Percentiles rank a stretch among this genome's conserved stretches.
These are phyloP conservation scores for Clarias macrocephalus DNA, from an alignment of 2,113 vertebrate species.

Conservation along the genomic window DNA sequence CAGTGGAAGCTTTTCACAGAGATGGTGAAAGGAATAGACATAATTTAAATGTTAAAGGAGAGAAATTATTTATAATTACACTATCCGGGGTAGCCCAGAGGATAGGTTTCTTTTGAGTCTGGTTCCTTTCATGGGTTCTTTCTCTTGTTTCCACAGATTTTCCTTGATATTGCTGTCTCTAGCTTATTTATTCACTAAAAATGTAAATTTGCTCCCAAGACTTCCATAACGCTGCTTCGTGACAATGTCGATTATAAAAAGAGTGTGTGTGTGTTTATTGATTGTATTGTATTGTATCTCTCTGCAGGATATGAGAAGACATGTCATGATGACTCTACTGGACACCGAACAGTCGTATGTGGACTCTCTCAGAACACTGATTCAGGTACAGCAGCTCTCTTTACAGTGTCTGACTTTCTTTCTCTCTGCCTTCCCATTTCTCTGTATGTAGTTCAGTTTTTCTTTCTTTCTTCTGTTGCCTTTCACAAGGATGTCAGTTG, in stretches of 20 bases:
- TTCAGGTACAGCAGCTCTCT: slow-evolving; percentile 81
- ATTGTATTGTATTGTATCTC: slow-evolving; percentile 33
- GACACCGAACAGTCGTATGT: slow-evolving; percentile 98
- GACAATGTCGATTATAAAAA: not conserved
- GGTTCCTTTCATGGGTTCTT: not conserved
- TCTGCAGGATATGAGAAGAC: slow-evolving; percentile 94
- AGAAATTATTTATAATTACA: not conserved
- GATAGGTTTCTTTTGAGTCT: not conserved
- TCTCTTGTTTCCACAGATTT: not conserved
- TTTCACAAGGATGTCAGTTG: not conserved
- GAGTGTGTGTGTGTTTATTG: not conserved
- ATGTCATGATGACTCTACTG: slow-evolving; percentile 96
- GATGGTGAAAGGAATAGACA: too few species aligned
- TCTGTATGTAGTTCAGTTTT: not conserved
- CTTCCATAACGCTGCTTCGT: not conserved
- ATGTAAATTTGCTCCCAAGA: not conserved
- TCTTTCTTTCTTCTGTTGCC: not conserved
- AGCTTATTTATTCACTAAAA: not conserved
- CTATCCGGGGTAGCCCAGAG: not conserved
- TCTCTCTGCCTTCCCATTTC: not conserved
- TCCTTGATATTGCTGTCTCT: not conserved
- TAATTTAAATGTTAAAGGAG: not conserved
- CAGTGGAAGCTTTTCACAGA: not conserved
- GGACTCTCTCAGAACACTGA: slow-evolving; percentile 91
- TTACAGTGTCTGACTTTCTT: not conserved